A percentile compares a stretch with the other conserved stretches of the same genome.
phyloP scores from a whole-genome alignment of 2,888 invertebrate species.

The Noctua pronuba region DNA sequence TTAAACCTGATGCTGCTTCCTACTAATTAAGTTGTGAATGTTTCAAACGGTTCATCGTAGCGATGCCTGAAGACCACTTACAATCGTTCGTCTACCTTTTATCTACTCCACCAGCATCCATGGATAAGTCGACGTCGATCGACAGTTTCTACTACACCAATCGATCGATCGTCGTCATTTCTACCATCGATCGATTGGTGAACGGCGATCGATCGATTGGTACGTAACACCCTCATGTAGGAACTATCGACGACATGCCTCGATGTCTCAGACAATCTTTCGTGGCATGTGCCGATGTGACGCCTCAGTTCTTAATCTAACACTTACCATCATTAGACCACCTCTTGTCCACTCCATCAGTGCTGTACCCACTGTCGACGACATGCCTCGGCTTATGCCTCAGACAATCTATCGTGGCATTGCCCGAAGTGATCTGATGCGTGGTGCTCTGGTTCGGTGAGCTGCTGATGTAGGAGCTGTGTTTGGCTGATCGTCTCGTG shows the following conservation, averaged over 20 bases:
- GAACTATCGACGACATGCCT: constrained; percentile 96
- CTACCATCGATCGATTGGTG: no score
- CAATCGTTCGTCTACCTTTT: background rate
- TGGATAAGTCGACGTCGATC: no score
- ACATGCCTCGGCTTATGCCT: constrained; percentile 92
- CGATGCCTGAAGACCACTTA: background rate
- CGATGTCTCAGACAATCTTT: constrained; percentile 87
- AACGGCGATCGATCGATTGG: no score
- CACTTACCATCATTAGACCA: constrained; percentile 95
- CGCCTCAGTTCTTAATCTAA: background rate
- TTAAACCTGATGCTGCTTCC: constrained; percentile 62
- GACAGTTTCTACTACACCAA: no score
- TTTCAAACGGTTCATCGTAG: background rate
- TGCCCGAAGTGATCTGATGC: constrained; percentile 86
- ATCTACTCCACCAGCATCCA: constrained; percentile 91
- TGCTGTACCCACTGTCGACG: constrained; percentile 97
- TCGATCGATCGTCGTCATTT: no score
- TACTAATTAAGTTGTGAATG: background rate
- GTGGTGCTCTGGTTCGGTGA: constrained; percentile 76
- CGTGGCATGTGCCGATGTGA: constrained; percentile 84
- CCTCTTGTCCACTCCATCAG: constrained; percentile 95
- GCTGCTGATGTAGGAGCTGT: constrained; percentile 83
- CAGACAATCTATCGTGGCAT: constrained; percentile 88
- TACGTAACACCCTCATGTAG: no score
- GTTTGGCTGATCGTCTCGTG: constrained; percentile 85